Conservation (phyloP, 1,140 invertebrate genomes). For the Xylocopa sonorina region DNA sequence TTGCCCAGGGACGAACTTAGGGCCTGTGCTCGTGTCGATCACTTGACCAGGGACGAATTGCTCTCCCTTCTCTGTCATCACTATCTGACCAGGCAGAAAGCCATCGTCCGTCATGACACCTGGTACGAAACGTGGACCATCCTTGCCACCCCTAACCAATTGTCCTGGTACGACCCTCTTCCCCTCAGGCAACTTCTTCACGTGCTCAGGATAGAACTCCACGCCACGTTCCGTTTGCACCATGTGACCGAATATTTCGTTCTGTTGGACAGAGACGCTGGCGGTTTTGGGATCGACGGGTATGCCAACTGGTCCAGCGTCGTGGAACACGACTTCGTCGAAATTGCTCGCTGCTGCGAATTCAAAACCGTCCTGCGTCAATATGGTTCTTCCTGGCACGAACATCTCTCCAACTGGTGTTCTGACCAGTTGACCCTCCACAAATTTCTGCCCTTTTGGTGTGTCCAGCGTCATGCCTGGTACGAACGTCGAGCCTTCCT, state of each 20-base stretch:
- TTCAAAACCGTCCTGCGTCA: conserved; percentile 82
- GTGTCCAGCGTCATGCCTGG: conserved; percentile 87
- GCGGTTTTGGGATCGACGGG: conserved; percentile 84
- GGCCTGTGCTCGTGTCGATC: conserved; percentile 82
- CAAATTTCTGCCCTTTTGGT: conserved; percentile 85
- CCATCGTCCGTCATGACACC: conserved; percentile 86
- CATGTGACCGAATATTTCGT: conserved; percentile 87
- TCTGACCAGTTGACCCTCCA: conserved; percentile 86
- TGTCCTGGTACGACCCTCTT: conserved; percentile 86
- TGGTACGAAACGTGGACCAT: conserved; percentile 86
- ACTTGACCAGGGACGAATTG: conserved; percentile 86
- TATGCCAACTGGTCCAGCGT: conserved; percentile 82
- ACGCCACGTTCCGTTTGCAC: conserved; percentile 86
- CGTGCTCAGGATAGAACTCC: conserved; percentile 86
- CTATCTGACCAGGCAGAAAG: conserved; percentile 88
- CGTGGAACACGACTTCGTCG: conserved; percentile 83
- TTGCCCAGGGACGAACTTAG: conserved; percentile 88
- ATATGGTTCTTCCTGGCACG: conserved; percentile 83
- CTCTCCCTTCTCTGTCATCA: conserved; percentile 87
- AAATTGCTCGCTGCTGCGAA: conserved; percentile 84
- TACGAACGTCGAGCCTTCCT: conserved; percentile 82
- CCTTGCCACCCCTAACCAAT: conserved; percentile 84
- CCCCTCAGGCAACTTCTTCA: conserved; percentile 79
- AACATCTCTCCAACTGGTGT: conserved; percentile 84
- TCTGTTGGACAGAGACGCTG: conserved; percentile 79